These are phyloP conservation scores for Ptyas mucosa DNA, from an alignment of 2,113 vertebrate genomes.

Conservation along the genomic window DNA sequence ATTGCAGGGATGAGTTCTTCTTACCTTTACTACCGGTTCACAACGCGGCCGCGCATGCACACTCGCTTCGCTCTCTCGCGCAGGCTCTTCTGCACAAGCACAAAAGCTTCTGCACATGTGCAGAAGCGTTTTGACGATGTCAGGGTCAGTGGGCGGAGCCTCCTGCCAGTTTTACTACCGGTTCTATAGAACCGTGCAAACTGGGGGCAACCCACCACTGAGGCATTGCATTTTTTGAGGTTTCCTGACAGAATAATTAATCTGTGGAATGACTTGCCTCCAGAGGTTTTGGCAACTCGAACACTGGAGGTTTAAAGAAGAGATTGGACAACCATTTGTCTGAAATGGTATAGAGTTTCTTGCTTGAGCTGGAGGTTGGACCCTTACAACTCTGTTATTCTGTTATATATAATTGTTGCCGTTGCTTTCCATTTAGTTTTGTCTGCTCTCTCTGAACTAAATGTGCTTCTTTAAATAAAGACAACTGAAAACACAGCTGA, in stretches of 20 bases:
- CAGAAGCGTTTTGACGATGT: no score
- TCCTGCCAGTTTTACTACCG: no score
- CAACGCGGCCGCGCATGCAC: accelerated
- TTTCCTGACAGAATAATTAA: not conserved
- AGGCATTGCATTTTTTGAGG: not conserved
- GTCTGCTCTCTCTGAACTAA: not conserved
- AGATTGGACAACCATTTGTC: not conserved
- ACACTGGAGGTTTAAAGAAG: not conserved
- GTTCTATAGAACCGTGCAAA: no score
- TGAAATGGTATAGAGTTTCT: no score
- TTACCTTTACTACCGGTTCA: no score
- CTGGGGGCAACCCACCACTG: no score
- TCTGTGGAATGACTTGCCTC: not conserved
- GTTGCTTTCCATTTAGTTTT: not conserved
- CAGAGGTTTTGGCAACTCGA: not conserved
- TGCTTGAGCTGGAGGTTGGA: no score
- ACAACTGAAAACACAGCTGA: not conserved
- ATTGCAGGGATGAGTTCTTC: no score
- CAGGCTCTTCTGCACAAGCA: no score
- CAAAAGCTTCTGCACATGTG: no score
- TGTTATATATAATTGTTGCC: not conserved
- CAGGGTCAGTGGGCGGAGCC: no score
- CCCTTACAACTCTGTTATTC: not conserved
- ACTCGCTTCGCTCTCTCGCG: accelerated
- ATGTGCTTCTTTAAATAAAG: not conserved